Percentiles rank a stretch among this genome's conserved stretches.
Evolutionary conservation across 53 echinoderm and acorn worm species (phyloP).

Genomic region (Echinarachnius parma): DNA sequence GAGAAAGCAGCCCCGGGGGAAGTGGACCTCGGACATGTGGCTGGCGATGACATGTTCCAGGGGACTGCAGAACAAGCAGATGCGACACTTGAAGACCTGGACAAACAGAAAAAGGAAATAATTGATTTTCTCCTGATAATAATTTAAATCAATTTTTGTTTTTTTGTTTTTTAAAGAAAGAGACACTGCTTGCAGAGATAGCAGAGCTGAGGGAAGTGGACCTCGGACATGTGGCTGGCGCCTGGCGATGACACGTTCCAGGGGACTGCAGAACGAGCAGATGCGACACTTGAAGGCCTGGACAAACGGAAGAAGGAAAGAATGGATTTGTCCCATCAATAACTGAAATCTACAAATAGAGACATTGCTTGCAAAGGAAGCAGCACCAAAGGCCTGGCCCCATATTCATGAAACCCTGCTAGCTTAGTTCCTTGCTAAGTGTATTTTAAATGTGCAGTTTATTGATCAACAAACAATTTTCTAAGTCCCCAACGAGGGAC

Average conservation of each 20-base stretch:
- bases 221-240: conserved; percentile 99
- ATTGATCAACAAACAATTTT: too few species aligned
- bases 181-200: conserved; percentile 99
- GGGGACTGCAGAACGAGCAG: conserved; percentile 95
- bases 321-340: too few species aligned
- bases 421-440: too few species aligned
- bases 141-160: conserved; percentile 76
- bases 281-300: conserved; percentile 88
- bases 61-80: conserved; percentile 96
- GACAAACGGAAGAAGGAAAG: too few species aligned
- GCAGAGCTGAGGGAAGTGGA: conserved; percentile 90
- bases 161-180: conserved; percentile 93
- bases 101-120: too few species aligned
- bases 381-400: too few species aligned
- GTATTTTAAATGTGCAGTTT: too few species aligned
- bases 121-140: too few species aligned
- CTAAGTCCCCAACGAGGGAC: too few species aligned
- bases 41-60: conserved; percentile 98
- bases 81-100: conserved; percentile 86
- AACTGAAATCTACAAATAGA: conserved; percentile 93
- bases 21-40: conserved; percentile 99
- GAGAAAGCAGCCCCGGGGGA: conserved; percentile 90
- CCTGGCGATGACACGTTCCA: conserved; percentile 98
- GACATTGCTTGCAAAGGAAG: conserved; percentile 98
- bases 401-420: too few species aligned